These are phyloP conservation scores for Neoaliturus tenellus DNA, from an alignment of 2,888 invertebrate genomes.

Conservation along the genomic window DNA sequence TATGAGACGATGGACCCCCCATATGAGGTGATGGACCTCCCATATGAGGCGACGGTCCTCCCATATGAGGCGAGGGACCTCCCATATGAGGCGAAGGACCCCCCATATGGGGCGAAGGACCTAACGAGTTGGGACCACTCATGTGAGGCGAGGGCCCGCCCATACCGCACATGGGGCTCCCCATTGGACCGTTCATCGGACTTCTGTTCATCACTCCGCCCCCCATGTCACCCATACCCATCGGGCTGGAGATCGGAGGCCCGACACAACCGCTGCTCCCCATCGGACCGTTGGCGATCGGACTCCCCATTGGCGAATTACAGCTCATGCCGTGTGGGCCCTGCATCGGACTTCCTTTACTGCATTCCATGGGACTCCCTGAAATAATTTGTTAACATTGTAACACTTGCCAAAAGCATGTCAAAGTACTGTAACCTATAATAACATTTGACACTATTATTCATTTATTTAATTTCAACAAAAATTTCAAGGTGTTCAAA, in stretches of 20 bases:
- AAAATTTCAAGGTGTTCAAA: no score
- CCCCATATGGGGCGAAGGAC: constrained; percentile 69
- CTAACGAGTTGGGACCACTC: constrained; percentile 76
- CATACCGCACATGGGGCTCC: constrained; percentile 66
- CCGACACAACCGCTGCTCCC: constrained; percentile 67
- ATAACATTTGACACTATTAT: no score
- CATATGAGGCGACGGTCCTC: constrained; percentile 68
- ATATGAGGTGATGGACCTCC: constrained; percentile 56
- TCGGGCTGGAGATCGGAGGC: constrained; percentile 73
- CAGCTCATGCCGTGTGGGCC: constrained; percentile 69
- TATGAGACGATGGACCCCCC: constrained; percentile 76
- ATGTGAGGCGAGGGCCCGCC: constrained; percentile 60
- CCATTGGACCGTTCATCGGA: constrained; percentile 73
- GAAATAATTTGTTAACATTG: no score
- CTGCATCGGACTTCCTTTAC: constrained; percentile 74
- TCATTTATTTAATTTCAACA: no score
- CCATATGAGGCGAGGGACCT: constrained; percentile 70
- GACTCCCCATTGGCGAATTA: constrained; percentile 84
- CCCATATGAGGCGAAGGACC: constrained; percentile 77
- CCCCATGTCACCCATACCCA: constrained; percentile 71
- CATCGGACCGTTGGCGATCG: constrained; percentile 74
- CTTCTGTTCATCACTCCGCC: constrained; percentile 61
- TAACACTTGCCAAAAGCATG: no score
- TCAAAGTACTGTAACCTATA: no score
- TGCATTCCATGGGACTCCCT: constrained; percentile 72